A percentile compares a stretch with the other conserved stretches of the same genome.
These are phyloP conservation scores for Centroberyx gerrardi DNA, from an alignment of 2,797 vertebrate genomes.

Conservation along the genomic window DNA sequence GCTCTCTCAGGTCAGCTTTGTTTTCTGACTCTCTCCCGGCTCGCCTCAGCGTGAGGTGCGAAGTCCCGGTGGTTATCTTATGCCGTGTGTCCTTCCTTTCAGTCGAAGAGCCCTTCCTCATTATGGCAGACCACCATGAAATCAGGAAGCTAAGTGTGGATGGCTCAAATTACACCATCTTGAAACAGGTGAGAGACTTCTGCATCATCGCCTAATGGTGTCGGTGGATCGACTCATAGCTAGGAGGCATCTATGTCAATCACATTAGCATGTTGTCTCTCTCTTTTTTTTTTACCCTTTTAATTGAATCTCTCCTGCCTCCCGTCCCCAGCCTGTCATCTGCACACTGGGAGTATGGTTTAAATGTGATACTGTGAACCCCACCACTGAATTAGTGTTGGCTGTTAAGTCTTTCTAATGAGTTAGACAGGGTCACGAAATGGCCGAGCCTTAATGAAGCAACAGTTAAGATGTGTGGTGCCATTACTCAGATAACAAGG, in stretches of 20 bases:
- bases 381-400: not conserved
- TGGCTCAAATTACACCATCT: conserved; percentile 97
- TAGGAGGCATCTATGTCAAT: conserved; percentile 1
- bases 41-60: not conserved
- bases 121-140: conserved; percentile 98
- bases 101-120: conserved; percentile 98
- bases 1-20: conserved; percentile 91
- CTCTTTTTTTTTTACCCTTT: not conserved
- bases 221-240: not conserved
- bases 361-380: not conserved
- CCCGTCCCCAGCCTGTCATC: not conserved
- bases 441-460: conserved; percentile 51
- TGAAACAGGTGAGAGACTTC: conserved; percentile 91
- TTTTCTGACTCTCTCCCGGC: not conserved
- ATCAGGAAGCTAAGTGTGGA: conserved; percentile 98
- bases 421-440: conserved; percentile 42
- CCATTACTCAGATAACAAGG: conserved; percentile 48
- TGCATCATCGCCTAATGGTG: not conserved
- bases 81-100: conserved; percentile 41
- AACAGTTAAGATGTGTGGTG: conserved; percentile 60
- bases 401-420: conserved; percentile 16
- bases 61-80: conserved; percentile 17
- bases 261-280: not conserved
- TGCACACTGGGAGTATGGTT: not conserved
- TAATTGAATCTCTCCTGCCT: not conserved